Conservation (phyloP, 1,140 invertebrate genomes). For the Pachypeltis micranthus region DNA sequence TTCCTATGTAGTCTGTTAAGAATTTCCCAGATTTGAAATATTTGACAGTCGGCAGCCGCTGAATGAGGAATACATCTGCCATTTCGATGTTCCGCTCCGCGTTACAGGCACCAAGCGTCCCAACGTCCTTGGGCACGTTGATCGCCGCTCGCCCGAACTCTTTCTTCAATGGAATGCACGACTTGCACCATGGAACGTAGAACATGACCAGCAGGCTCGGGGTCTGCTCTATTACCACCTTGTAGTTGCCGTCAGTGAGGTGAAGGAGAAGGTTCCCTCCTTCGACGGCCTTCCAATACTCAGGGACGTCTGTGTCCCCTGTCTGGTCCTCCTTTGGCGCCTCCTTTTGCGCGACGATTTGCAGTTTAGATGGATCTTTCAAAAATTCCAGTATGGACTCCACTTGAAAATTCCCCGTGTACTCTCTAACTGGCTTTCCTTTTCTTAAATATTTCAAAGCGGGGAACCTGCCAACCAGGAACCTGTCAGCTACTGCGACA, state of each 20-base stretch:
- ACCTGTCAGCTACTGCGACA: background rate
- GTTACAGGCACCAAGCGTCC: background rate
- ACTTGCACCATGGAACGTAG: conserved; percentile 5
- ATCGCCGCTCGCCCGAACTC: background rate
- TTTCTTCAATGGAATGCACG: background rate
- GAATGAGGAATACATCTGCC: background rate
- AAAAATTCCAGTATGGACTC: background rate
- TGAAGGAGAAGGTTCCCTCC: background rate
- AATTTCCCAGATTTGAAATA: background rate
- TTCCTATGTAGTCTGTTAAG: conserved; percentile 5
- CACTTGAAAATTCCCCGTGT: background rate
- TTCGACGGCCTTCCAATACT: conserved; percentile 4
- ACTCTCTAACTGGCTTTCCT: background rate
- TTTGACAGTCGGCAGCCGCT: background rate
- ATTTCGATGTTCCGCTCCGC: conserved; percentile 9
- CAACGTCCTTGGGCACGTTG: background rate
- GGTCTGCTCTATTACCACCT: background rate
- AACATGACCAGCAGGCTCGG: background rate
- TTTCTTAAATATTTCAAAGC: conserved; percentile 6
- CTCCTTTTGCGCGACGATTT: background rate
- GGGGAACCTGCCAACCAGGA: background rate
- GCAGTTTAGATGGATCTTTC: background rate
- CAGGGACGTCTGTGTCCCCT: background rate
- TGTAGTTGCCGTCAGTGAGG: background rate
- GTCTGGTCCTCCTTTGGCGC: background rate